Conservation (phyloP, 2,113 vertebrate species). For the Miniopterus natalensis region DNA sequence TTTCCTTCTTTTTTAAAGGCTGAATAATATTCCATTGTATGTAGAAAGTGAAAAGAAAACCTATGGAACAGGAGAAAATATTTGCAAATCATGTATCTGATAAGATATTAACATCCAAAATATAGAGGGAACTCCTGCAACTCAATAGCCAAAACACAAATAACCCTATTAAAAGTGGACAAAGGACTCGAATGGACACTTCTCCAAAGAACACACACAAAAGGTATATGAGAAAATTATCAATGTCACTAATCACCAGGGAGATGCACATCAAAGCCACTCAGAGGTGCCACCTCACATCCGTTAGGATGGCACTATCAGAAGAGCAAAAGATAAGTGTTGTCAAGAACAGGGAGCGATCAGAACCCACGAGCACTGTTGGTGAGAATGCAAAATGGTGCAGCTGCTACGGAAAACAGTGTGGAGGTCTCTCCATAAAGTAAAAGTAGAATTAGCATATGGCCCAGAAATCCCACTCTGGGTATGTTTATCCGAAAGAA, state of each 20-base stretch:
- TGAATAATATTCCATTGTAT: neutral
- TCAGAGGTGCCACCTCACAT: fast-evolving
- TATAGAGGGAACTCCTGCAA: neutral
- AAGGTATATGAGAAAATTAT: neutral
- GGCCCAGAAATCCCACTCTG: neutral
- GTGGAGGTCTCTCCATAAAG: fast-evolving
- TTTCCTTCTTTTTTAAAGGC: neutral
- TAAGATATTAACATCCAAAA: neutral
- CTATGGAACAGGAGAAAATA: neutral
- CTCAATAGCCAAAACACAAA: neutral
- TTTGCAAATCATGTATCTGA: neutral
- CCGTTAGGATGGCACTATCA: neutral
- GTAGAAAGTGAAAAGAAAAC: neutral
- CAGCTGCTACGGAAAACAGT: neutral
- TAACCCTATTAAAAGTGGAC: neutral
- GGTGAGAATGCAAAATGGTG: no score
- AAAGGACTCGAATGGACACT: neutral
- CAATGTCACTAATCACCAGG: fast-evolving
- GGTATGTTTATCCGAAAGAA: neutral
- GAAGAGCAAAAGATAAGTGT: neutral
- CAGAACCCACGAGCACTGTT: fast-evolving
- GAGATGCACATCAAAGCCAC: neutral
- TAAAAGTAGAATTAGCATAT: no score
- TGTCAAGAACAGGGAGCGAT: fast-evolving
- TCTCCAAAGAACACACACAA: neutral